Percentiles rank a stretch among this genome's conserved stretches.
These are phyloP conservation scores for Sebastiscus albofasciatus DNA, from an alignment of 2,797 vertebrate species.

Conservation along the genomic window DNA sequence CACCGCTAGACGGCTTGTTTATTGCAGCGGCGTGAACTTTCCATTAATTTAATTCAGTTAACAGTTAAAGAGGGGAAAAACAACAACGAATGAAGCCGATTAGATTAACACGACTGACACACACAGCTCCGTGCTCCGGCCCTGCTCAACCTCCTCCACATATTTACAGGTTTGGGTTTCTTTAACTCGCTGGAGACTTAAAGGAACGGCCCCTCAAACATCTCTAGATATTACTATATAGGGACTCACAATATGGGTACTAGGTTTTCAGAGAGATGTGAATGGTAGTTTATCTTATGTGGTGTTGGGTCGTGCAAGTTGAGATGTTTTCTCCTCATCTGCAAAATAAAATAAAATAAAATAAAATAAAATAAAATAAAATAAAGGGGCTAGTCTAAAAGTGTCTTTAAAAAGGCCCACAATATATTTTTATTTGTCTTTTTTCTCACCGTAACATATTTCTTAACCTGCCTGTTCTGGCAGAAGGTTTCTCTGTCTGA, in stretches of 20 bases:
- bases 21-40: slow-evolving; percentile 35
- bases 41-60: neutral
- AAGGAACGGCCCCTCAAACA: neutral
- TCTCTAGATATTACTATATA: neutral
- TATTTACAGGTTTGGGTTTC: neutral
- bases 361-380: neutral
- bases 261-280: neutral
- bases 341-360: neutral
- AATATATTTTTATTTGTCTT: neutral
- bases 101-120: neutral
- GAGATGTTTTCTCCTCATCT: neutral
- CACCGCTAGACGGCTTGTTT: slow-evolving; percentile 23
- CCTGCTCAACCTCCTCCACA: neutral
- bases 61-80: neutral
- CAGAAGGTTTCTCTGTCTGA: neutral
- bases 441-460: neutral
- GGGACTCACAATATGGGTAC: neutral
- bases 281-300: neutral
- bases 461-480: neutral
- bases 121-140: neutral
- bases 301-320: no score
- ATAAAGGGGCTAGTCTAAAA: neutral
- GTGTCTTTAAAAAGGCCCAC: neutral
- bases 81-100: neutral
- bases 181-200: no score